Base-by-base conservation (phyloP, 2,113 vertebrate genomes). In the Mustela nigripes region DNA sequence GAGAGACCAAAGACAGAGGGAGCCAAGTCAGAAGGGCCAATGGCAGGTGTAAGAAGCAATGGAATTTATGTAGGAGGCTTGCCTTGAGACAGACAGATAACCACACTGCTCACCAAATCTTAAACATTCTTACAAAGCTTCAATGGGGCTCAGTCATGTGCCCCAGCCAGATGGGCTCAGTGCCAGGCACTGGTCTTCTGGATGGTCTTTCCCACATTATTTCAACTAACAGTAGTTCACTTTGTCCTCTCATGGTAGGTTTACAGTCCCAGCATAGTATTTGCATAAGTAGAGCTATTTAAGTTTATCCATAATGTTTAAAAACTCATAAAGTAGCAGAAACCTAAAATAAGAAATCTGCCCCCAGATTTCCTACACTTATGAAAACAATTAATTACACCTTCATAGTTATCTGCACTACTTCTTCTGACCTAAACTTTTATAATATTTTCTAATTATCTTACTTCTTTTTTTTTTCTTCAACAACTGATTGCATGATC, bases 91-190 rank as follows among this genome's bases (percentile, higher is more conserved):
- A 24, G 8, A 4, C 39, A 45, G 24, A 76, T 76, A 76, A 9
- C 73, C 73, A 76, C 24, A 24, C 39, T 45, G 42, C 24, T 76
- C 6, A 4, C 39, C 39, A 45, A 74, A 15, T 45, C 73, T 42
- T 74, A 73, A 28, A 63, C 1, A 1, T 73, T 39, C 5, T 36
- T 39, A 73, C 21, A 24, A 12, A 11, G 39, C 22, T 39, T 26
- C 12, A 26, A 24, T 24, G 5, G 22, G 73, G 0, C 39, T 42
- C 22, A 7, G 39, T 28, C 12, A 39, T 1, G 7, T 0, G 24
- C 73, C 45, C 7, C 14, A 18, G 2, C 42, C 73, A 9, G 26
- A 7, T 9, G 14, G 26, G 45, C 12, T 76, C 42, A 31, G 42
- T 26, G 24, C 24, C 14, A 28, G 73, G 26, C 39, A 26, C 22